Conservation (phyloP, 2,113 vertebrate species). For the Nycticebus coucang region DNA sequence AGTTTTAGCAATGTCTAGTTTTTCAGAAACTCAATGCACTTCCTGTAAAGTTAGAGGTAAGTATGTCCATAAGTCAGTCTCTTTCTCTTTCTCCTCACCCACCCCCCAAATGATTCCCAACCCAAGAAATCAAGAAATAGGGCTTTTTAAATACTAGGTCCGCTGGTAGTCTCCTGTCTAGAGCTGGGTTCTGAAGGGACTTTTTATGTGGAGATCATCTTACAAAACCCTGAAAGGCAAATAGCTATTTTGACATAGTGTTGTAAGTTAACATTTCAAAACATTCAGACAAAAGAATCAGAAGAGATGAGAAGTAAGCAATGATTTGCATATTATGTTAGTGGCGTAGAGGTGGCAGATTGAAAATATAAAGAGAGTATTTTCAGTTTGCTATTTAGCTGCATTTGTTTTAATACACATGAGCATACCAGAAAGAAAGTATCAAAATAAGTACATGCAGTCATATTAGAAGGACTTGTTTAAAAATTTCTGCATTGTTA, state of each 20-base stretch:
- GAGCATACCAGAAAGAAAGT: background rate
- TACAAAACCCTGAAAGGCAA: background rate
- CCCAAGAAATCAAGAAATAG: background rate
- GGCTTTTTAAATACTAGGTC: background rate
- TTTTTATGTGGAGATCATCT: background rate
- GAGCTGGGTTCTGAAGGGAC: background rate
- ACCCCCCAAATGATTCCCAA: background rate
- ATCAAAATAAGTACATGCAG: background rate
- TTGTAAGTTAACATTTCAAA: background rate
- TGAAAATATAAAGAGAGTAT: background rate
- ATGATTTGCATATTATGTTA: background rate
- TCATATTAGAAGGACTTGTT: background rate
- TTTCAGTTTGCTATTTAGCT: background rate
- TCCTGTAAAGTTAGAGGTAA: conserved; percentile 22
- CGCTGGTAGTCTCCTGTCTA: background rate
- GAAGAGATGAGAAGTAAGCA: background rate
- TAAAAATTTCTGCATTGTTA: background rate
- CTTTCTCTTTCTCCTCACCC: background rate
- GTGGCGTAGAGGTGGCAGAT: background rate
- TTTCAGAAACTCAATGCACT: conserved; percentile 35
- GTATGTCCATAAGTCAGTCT: background rate
- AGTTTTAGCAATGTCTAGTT: background rate
- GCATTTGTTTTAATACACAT: background rate
- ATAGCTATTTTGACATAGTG: background rate
- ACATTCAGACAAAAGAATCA: background rate